Evolutionary conservation across 2,797 vertebrate genomes (phyloP).

Genomic region (Periophthalmus magnuspinnatus): DNA sequence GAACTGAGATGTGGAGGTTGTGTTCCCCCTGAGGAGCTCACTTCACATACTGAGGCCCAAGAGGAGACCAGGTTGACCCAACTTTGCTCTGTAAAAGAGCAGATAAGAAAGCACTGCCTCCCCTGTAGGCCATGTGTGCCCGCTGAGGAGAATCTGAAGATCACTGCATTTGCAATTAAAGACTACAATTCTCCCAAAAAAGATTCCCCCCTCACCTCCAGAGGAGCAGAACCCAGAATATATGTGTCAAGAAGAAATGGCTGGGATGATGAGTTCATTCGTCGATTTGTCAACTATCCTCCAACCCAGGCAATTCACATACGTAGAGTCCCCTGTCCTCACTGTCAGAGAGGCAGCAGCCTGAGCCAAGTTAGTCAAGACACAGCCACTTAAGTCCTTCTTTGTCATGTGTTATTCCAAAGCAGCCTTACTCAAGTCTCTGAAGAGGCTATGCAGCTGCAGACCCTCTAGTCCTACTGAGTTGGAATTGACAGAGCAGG

Average conservation of each 20-base stretch:
- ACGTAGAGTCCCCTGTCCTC: not conserved
- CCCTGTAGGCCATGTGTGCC: too few relatives aligned
- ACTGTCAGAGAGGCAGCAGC: not conserved
- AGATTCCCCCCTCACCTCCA: too few relatives aligned
- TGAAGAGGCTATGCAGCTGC: not conserved
- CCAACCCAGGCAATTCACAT: not conserved
- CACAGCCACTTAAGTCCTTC: not conserved
- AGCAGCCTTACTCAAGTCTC: not conserved
- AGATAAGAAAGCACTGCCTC: too few relatives aligned
- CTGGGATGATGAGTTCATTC: too few relatives aligned
- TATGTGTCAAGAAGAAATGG: too few relatives aligned
- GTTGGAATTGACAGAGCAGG: not conserved
- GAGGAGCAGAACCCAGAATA: too few relatives aligned
- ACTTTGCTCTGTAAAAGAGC: too few relatives aligned
- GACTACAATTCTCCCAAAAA: too few relatives aligned
- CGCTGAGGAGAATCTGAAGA: too few relatives aligned
- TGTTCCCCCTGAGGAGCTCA: not conserved
- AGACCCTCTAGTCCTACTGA: not conserved
- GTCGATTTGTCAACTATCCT: not conserved
- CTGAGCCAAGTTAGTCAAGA: not conserved
- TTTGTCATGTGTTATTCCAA: not conserved
- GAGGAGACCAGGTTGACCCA: not conserved
- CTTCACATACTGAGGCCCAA: not conserved
- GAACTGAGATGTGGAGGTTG: not conserved
- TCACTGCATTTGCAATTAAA: too few relatives aligned